phyloP scores from a whole-genome alignment of 2,797 vertebrate species.

The Parotocinclus haroldoi region DNA sequence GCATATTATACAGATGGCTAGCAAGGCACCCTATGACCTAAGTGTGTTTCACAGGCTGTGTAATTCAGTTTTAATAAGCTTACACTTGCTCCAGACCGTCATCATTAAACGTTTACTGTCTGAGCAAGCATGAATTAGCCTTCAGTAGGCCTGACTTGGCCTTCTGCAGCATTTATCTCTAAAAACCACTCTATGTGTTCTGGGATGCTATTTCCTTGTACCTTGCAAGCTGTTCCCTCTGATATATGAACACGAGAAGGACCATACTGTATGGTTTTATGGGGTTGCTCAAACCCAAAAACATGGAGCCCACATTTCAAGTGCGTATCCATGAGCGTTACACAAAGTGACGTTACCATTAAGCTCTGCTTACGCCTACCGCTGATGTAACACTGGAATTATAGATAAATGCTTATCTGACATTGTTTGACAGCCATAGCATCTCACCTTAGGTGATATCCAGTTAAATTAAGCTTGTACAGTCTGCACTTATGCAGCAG shows the following conservation, averaged over 20 bases:
- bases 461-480: slow-evolving; percentile 16
- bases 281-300: no score
- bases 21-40: slow-evolving; percentile 51
- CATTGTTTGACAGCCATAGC: background rate
- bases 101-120: slow-evolving; percentile 58
- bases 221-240: background rate
- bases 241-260: background rate
- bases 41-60: slow-evolving; percentile 54
- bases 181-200: slow-evolving; percentile 10
- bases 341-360: no score
- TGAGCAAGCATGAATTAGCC: slow-evolving; percentile 56
- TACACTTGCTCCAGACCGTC: slow-evolving; percentile 52
- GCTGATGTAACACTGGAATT: slow-evolving; percentile 1
- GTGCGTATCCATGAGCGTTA: no score
- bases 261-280: no score
- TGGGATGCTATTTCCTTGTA: background rate
- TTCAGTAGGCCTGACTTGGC: slow-evolving; percentile 54
- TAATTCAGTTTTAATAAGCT: slow-evolving; percentile 61
- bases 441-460: no score
- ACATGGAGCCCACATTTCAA: no score
- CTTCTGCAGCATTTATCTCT: slow-evolving; percentile 47
- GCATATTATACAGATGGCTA: background rate
- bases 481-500: background rate
- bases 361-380: no score
- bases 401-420: background rate